Evolutionary conservation across 2,113 vertebrate genomes (phyloP), one percentile per base, ranked within the genome.

Genomic region (Toxotes chatareus): DNA sequence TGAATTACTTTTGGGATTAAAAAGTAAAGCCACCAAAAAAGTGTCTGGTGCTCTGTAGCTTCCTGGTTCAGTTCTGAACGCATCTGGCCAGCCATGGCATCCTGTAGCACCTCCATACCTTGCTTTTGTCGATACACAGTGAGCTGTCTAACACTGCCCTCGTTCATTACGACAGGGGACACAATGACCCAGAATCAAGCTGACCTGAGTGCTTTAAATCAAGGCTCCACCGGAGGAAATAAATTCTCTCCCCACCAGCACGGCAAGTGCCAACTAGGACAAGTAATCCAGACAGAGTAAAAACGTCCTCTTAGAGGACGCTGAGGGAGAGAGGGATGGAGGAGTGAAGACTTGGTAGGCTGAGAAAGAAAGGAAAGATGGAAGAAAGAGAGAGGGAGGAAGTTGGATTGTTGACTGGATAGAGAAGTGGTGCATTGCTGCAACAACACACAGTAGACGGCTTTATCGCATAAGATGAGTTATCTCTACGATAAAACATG

Each of bases 141-240:
- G 32, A 76, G 76, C 83, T 80, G 86, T 87, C 85, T 90, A 84
- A 86, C 86, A 77, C 88, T 90, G 92, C 82, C 91, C 93, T 92
- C 88, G 80, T 93, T 94, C 78, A 47, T 76, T 81, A 83, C 78
- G 53, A 72, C 93, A 89, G 86, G 93, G 92, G 91, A 93, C 76
- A 92, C 76, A 31, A 55, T 90, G 94, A 93, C 94, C 94, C 92
- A 94, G 93, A 95, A 95, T 93, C 88, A 49, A 70, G 79, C 84
- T 88, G 91, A 92, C 91, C 92, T 84, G 76, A 87, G 85, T 59
- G 67, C 88, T 92, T 94, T 91, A 90, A 93, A 93, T 92, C 89
- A 88, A 92, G 90, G 79, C 85, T 88, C 47, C 76, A 83, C 71
- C 16, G 44, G 82, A 92, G 89, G 83, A 92, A 85, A 90, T 86